Conservation (phyloP, 2,113 vertebrate genomes). For the Cyanistes caeruleus region DNA sequence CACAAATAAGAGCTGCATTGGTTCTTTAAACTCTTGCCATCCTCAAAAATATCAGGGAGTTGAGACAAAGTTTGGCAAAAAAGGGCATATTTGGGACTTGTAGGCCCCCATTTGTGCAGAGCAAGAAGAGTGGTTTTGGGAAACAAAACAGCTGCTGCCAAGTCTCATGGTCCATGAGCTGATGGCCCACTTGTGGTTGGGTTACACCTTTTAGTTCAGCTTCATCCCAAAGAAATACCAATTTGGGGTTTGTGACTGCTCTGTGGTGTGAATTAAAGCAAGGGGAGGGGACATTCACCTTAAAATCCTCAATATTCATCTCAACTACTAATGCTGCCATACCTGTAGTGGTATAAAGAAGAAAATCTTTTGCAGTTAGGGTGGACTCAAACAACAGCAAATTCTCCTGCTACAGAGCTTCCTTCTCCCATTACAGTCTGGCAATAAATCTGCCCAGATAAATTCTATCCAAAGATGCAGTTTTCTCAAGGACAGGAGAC, state of each 20-base stretch:
- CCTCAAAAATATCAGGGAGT: not conserved
- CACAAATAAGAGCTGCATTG: not conserved
- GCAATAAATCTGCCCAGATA: not conserved
- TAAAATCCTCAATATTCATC: not conserved
- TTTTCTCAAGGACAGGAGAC: not conserved
- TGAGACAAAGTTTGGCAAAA: not conserved
- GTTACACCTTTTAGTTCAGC: not conserved
- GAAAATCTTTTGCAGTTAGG: not conserved
- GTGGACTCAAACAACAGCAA: not conserved
- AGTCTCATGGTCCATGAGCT: not conserved
- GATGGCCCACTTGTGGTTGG: not conserved
- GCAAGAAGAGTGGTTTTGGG: not conserved
- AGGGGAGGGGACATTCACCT: not conserved
- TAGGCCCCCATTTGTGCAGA: not conserved
- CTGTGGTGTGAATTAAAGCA: not conserved
- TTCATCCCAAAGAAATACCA: not conserved
- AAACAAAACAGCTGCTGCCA: not conserved
- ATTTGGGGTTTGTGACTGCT: not conserved
- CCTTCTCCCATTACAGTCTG: not conserved
- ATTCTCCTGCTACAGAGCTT: not conserved
- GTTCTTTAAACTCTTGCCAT: not conserved
- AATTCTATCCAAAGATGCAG: not conserved
- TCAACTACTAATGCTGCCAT: fast-evolving
- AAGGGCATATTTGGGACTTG: not conserved
- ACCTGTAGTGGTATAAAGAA: not conserved